Conservation (phyloP, 2,113 vertebrate species). For the Microcebus murinus region DNA sequence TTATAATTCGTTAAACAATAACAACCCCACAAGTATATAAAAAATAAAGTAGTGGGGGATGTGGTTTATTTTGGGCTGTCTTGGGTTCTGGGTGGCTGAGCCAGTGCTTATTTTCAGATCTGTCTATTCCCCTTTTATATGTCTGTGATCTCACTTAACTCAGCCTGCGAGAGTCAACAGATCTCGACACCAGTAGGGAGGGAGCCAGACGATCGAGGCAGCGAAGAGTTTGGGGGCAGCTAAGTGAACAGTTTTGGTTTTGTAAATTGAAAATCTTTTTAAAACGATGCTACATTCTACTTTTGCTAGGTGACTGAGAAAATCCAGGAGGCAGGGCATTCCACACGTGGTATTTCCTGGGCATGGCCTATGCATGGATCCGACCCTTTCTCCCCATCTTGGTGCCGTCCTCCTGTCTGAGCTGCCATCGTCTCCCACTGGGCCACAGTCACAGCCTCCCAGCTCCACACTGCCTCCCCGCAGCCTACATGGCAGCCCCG, state of each 20-base stretch:
- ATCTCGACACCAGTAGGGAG: neutral
- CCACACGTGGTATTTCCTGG: neutral
- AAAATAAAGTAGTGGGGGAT: neutral
- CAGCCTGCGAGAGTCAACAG: neutral
- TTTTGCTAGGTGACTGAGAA: neutral
- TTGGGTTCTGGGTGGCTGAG: neutral
- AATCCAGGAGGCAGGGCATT: neutral
- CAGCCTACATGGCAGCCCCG: neutral
- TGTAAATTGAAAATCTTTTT: neutral
- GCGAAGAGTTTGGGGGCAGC: neutral
- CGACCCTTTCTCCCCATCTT: neutral
- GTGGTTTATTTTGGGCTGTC: neutral
- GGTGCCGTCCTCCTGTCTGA: neutral
- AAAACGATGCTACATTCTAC: neutral
- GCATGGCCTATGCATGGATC: neutral
- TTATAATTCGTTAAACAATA: neutral
- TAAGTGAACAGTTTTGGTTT: neutral
- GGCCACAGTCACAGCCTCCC: neutral
- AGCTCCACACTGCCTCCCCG: neutral
- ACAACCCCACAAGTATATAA: neutral
- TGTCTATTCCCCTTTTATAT: neutral
- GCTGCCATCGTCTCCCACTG: neutral
- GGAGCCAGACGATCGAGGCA: neutral
- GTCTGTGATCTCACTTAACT: neutral
- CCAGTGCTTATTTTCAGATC: neutral